phyloP scores from a whole-genome alignment of 2,888 invertebrate species.

The Agriopis marginaria region DNA sequence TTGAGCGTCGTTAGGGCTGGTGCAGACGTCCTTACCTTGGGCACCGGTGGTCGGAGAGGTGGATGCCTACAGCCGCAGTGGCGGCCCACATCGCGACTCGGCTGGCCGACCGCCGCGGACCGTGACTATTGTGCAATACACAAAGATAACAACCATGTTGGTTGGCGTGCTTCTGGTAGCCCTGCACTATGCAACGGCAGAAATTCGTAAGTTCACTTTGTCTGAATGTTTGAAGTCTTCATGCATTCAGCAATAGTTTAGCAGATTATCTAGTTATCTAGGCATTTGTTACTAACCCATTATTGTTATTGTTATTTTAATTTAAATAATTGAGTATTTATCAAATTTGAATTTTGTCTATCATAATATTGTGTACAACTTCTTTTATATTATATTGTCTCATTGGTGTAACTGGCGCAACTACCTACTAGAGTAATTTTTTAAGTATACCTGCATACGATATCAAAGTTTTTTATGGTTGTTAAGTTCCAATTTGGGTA shows the following conservation, averaged over 20 bases:
- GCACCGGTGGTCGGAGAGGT: constrained; percentile 48
- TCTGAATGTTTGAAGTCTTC: too few relatives aligned
- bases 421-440: too few relatives aligned
- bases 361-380: too few relatives aligned
- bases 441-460: background rate
- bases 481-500: background rate
- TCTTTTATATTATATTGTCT: too few relatives aligned
- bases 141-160: constrained; percentile 65
- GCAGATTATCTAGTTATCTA: too few relatives aligned
- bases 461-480: background rate
- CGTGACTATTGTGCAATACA: constrained; percentile 64
- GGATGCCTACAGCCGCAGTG: constrained; percentile 65
- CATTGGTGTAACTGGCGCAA: too few relatives aligned
- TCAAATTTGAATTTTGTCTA: too few relatives aligned
- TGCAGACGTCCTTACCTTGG: constrained; percentile 17
- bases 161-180: constrained; percentile 64
- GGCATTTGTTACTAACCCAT: too few relatives aligned
- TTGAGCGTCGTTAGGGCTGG: constrained; percentile 19
- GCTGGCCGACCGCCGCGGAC: constrained; percentile 69
- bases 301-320: too few relatives aligned
- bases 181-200: constrained; percentile 73
- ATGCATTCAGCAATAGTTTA: too few relatives aligned
- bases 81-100: constrained; percentile 72
- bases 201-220: constrained; percentile 73
- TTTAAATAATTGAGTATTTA: too few relatives aligned